Evolutionary conservation across 2,888 invertebrate species (phyloP), one percentile per base, ranked within the genome.

Genomic region (Callimorpha dominula): DNA sequence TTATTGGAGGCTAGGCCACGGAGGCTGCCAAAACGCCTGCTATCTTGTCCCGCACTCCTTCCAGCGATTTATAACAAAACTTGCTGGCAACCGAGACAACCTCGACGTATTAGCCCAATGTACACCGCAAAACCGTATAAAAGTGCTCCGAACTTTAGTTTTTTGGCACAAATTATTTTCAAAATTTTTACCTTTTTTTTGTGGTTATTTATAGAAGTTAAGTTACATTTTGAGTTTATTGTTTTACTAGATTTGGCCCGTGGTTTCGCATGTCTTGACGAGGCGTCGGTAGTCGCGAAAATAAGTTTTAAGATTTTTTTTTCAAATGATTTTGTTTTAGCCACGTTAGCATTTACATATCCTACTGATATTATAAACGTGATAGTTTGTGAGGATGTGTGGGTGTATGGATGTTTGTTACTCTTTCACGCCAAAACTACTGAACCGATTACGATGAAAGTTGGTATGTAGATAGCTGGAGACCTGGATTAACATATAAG

Each of bases 1-100:
- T 75, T 75, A 76, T 76, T 70, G 77, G 73, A 71, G 70, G 73
- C 72, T 70, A 49, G 73, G 70, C 71, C 63, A 73, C 72, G 82
- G 77, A 64, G 73, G 52, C 77, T 84, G 85, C 85, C 85, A 84
- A 85, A 78, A 81, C 76, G 77, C 70, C 70, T 73, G 78, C 79
- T 83, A 84, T 84, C 84, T 83, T 66, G 73, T 78, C 74, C 81
- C 81, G 79, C 86, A 86, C 81, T 81, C 81, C 83, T 75, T 80
- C 76, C 74, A 63, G 82, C 84, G 88, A 88, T 88, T 88, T 88
- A 88, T 87, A 86, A 84, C 85, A 76, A 86, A 88, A 88, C 85
- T 88, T 88, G 88, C 84, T 87, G 89, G 89, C 89, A 87, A 80
- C 77, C 84, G 77, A 80, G 81, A 81, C 83, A 83, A 84, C 87